Conservation (phyloP, 2,113 vertebrate species). For the Castor canadensis region DNA sequence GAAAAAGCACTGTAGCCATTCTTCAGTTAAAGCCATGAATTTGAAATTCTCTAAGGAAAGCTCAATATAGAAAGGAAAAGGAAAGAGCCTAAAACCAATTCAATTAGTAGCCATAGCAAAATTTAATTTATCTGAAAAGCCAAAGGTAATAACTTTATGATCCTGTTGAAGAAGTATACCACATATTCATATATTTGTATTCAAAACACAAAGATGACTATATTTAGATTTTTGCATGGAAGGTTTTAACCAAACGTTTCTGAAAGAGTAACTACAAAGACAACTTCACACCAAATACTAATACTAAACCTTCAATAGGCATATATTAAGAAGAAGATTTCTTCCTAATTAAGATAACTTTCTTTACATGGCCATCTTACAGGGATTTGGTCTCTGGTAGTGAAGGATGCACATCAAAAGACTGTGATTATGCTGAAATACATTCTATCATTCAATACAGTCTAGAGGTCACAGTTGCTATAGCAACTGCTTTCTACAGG, state of each 20-base stretch:
- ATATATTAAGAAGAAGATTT: background rate
- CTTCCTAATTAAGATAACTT: slow-evolving; percentile 24
- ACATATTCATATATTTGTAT: background rate
- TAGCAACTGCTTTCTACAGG: slow-evolving; percentile 61
- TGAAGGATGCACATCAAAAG: background rate
- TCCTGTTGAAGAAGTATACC: background rate
- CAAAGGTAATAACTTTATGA: slow-evolving; percentile 42
- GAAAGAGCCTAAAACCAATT: background rate
- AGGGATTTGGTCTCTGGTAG: background rate
- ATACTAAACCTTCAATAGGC: background rate
- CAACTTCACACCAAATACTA: slow-evolving; percentile 40
- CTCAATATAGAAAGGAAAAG: background rate
- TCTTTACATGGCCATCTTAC: background rate
- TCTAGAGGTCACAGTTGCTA: slow-evolving; percentile 60
- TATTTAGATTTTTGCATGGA: slow-evolving; percentile 46
- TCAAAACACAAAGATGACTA: background rate
- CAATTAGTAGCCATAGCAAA: slow-evolving; percentile 31
- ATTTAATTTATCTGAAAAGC: slow-evolving; percentile 15
- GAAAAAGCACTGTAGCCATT: background rate
- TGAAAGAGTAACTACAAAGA: slow-evolving; percentile 12
- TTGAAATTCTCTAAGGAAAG: slow-evolving; percentile 27
- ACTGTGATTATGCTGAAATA: slow-evolving; percentile 11
- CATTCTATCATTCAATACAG: background rate
- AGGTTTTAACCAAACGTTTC: background rate
- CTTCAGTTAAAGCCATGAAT: background rate